A percentile compares a stretch with the other conserved stretches of the same genome.
Conservation (phyloP, 2,113 vertebrate genomes). For the Natator depressus region DNA sequence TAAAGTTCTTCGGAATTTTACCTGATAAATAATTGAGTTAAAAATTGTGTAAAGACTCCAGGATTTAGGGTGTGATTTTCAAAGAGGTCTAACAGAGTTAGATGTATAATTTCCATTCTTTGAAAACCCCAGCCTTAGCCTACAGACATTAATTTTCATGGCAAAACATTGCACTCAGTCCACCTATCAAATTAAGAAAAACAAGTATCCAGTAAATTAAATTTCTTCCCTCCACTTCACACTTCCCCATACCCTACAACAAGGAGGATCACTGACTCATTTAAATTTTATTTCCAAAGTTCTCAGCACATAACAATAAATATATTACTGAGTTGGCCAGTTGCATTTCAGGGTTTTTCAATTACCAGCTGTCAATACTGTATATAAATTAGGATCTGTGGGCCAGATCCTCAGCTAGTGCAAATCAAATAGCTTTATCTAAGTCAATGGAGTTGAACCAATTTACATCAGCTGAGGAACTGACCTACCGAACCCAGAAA, state of each 20-base stretch:
- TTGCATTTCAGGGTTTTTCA: slow-evolving; percentile 7
- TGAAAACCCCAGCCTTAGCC: not conserved
- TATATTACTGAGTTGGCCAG: not conserved
- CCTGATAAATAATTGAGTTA: not conserved
- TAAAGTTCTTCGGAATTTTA: not conserved
- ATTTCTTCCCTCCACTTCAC: not conserved
- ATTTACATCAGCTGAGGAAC: not conserved
- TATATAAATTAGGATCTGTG: not conserved
- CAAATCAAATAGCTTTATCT: not conserved
- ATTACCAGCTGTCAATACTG: not conserved
- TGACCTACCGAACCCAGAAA: not conserved
- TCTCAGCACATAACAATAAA: not conserved
- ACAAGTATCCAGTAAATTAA: not conserved
- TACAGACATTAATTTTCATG: not conserved
- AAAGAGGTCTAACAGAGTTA: not conserved
- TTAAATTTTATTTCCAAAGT: not conserved
- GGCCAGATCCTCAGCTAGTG: not conserved
- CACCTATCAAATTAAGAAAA: not conserved
- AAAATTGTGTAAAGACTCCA: not conserved
- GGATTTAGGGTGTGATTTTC: not conserved
- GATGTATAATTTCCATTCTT: not conserved
- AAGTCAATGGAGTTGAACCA: not conserved
- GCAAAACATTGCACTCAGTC: not conserved
- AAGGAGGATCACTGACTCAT: not conserved
- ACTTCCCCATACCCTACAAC: not conserved